Conservation (phyloP, 1,140 invertebrate genomes). For the Meloidogyne hapla region DNA sequence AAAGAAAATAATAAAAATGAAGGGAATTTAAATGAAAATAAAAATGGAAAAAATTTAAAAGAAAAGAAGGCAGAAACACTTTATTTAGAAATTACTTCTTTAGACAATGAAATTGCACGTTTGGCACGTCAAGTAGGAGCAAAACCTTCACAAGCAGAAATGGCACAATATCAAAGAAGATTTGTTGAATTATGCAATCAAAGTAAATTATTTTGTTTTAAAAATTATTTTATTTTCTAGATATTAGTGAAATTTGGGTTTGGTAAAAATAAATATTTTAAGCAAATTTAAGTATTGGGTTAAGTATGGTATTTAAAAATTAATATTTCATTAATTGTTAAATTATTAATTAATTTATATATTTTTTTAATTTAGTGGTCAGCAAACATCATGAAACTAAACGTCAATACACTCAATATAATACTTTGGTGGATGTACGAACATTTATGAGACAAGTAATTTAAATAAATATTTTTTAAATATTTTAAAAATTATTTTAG, state of each 20-base stretch:
- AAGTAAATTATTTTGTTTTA: conserved; percentile 68
- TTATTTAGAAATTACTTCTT: conserved; percentile 70
- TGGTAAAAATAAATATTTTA: too few species aligned
- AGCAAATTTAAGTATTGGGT: too few species aligned
- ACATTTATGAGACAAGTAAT: too few species aligned
- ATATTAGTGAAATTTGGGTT: too few species aligned
- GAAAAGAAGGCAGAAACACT: background rate
- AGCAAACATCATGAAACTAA: conserved; percentile 92
- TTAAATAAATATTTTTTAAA: too few species aligned
- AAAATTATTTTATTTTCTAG: too few species aligned
- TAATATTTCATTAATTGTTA: too few species aligned
- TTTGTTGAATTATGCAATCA: conserved; percentile 95
- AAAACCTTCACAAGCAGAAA: conserved; percentile 83
- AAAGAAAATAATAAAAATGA: too few species aligned
- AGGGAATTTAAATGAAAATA: too few species aligned
- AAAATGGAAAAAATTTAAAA: too few species aligned
- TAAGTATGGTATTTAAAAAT: too few species aligned
- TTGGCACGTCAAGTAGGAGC: conserved; percentile 81
- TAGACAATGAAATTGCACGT: conserved; percentile 78
- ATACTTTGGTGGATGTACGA: conserved; percentile 89
- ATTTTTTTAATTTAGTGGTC: conserved; percentile 75
- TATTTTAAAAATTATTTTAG: conserved; percentile 84
- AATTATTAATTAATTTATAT: conserved; percentile 15
- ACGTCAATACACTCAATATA: conserved; percentile 92
- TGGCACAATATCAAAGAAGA: conserved; percentile 88